A percentile compares a stretch with the other conserved stretches of the same genome.
These are phyloP conservation scores for Astropecten irregularis DNA, from an alignment of 53 echinoderm and acorn worm species.

Conservation along the genomic window DNA sequence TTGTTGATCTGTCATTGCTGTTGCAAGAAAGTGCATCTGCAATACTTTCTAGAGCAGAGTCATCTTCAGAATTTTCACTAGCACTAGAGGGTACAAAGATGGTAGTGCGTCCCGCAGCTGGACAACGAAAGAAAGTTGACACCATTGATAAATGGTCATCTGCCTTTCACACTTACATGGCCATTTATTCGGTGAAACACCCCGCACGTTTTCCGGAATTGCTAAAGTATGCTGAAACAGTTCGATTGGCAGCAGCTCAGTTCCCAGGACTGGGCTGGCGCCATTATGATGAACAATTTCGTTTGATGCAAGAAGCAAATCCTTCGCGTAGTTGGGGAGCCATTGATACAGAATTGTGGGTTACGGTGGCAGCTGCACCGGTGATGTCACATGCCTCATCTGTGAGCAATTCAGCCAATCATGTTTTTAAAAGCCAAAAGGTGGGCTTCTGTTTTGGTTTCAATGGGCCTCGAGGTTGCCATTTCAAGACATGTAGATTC, in stretches of 20 bases:
- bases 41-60: background rate
- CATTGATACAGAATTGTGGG: conserved; percentile 51
- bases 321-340: conserved; percentile 18
- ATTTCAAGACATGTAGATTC: background rate
- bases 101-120: background rate
- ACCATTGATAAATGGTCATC: conserved; percentile 38
- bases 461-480: background rate
- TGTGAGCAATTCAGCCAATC: background rate
- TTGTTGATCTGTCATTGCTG: conserved; percentile 9
- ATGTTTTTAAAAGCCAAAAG: background rate
- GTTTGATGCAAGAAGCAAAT: conserved; percentile 15
- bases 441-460: conserved; percentile 11
- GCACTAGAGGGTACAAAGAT: background rate
- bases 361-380: conserved; percentile 19
- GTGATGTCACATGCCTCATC: background rate
- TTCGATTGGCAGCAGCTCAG: conserved; percentile 9
- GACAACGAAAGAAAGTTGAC: background rate
- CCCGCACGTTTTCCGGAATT: conserved; percentile 10
- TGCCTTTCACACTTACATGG: no score
- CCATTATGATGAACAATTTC: conserved; percentile 38
- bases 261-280: conserved; percentile 47
- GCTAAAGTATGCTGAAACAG: conserved; percentile 30
- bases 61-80: background rate
- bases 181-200: no score
- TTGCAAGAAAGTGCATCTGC: conserved; percentile 10